Evolutionary conservation across 2,113 vertebrate species (phyloP).

Genomic region (Maccullochella peelii): DNA sequence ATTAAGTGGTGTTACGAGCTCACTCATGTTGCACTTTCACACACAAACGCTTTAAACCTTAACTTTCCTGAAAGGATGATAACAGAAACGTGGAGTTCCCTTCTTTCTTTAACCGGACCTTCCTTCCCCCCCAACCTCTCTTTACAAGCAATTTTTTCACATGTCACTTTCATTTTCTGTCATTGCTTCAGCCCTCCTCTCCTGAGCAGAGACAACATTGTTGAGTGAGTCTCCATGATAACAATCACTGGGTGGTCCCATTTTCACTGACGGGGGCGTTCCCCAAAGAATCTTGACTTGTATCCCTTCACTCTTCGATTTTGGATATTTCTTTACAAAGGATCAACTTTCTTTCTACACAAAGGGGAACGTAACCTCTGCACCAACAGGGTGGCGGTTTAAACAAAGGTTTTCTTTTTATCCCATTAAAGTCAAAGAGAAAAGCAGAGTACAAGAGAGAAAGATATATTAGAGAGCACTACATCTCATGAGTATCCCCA

Average conservation of each 20-base stretch:
- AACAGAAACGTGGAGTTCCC: slow-evolving; percentile 36
- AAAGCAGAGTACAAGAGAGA: background rate
- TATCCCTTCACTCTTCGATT: slow-evolving; percentile 34
- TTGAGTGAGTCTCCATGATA: slow-evolving; percentile 69
- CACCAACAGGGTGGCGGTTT: background rate
- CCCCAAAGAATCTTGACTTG: slow-evolving; percentile 33
- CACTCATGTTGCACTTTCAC: slow-evolving; percentile 6
- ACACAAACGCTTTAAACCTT: background rate
- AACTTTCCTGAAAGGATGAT: slow-evolving; percentile 6
- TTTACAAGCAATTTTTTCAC: slow-evolving; percentile 52
- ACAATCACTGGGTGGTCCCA: slow-evolving; percentile 63
- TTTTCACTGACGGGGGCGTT: slow-evolving; percentile 18
- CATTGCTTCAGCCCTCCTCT: slow-evolving; percentile 37
- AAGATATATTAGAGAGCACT: background rate
- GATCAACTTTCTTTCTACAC: background rate
- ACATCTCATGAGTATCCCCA: background rate
- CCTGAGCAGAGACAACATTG: slow-evolving; percentile 48
- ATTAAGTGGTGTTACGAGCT: background rate
- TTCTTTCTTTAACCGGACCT: slow-evolving; percentile 10
- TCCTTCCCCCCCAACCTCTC: slow-evolving; percentile 11
- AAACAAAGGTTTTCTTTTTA: background rate
- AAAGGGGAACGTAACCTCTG: background rate
- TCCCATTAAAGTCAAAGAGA: background rate
- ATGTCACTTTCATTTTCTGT: slow-evolving; percentile 60
- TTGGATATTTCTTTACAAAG: slow-evolving; percentile 33